Evolutionary conservation across 2,888 invertebrate genomes (phyloP).

Genomic region (Xestia rhomboidea): DNA sequence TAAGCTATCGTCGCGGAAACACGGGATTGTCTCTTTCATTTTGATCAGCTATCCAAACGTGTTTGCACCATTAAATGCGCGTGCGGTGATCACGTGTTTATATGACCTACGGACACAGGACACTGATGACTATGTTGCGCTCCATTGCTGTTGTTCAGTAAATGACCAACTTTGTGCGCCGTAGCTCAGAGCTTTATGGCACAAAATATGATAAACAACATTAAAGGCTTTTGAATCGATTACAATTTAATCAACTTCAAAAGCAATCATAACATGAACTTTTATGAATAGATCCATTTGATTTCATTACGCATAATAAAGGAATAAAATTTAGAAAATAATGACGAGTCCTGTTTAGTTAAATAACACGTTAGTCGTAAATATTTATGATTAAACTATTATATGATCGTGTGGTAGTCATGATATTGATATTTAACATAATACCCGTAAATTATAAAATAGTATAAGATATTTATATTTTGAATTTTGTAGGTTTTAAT

Average conservation of each 20-base stretch:
- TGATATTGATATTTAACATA: constrained; percentile 37
- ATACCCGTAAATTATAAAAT: constrained; percentile 30
- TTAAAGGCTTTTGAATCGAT: constrained; percentile 15
- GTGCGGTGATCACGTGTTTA: neutral
- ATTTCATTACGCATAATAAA: constrained; percentile 19
- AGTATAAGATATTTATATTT: constrained; percentile 2
- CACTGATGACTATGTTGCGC: no score
- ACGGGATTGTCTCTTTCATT: neutral
- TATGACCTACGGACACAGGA: no score
- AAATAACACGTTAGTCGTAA: constrained; percentile 28
- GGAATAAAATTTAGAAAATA: constrained; percentile 20
- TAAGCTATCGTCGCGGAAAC: neutral
- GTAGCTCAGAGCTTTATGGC: neutral
- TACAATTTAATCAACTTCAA: constrained; percentile 18
- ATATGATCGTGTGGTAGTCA: constrained; percentile 43
- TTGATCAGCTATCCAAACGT: neutral
- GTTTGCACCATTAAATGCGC: neutral
- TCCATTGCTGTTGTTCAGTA: no score
- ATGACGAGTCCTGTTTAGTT: constrained; percentile 1
- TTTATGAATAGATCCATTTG: constrained; percentile 15
- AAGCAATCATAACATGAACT: constrained; percentile 21
- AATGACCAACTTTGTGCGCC: no score
- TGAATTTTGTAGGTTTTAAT: neutral
- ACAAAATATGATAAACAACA: neutral
- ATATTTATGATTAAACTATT: constrained; percentile 40